These are phyloP conservation scores for Scaptodrosophila lebanonensis DNA, from an alignment of 1,140 invertebrate genomes.

Conservation along the genomic window DNA sequence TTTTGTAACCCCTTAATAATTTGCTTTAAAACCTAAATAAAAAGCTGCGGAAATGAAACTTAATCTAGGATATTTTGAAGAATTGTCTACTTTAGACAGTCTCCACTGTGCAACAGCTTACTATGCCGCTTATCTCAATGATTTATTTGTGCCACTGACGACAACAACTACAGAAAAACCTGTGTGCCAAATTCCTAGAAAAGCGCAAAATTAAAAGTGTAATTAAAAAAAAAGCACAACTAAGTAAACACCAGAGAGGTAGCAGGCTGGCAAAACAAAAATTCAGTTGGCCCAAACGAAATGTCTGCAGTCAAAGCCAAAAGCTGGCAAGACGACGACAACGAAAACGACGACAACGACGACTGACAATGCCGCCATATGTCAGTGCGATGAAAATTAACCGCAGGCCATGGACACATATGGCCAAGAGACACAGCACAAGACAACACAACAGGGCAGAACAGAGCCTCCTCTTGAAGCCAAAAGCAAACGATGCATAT, in stretches of 20 bases:
- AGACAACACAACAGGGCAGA: no score
- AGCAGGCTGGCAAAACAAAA: no score
- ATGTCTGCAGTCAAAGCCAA: slow-evolving; percentile 48
- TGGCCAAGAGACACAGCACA: background rate
- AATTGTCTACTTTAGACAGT: no score
- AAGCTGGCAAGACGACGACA: background rate
- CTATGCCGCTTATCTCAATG: slow-evolving; percentile 56
- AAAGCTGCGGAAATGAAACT: no score
- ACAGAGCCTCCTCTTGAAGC: no score
- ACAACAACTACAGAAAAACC: slow-evolving; percentile 22
- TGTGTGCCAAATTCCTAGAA: slow-evolving; percentile 42
- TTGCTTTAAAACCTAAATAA: no score
- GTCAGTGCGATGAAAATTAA: slow-evolving; percentile 8
- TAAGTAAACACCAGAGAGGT: background rate
- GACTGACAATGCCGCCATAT: slow-evolving; percentile 22
- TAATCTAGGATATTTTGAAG: no score
- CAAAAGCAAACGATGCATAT: no score
- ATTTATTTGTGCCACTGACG: slow-evolving; percentile 58
- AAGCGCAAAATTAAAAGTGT: background rate
- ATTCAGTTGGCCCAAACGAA: slow-evolving; percentile 37
- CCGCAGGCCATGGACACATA: slow-evolving; percentile 4
- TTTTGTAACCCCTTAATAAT: no score
- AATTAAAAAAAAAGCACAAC: background rate
- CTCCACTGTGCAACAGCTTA: slow-evolving; percentile 22
- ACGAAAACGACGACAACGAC: background rate